Evolutionary conservation across 1,140 invertebrate species (phyloP), one percentile per base, ranked within the genome.

Genomic region (Ectropis grisescens): DNA sequence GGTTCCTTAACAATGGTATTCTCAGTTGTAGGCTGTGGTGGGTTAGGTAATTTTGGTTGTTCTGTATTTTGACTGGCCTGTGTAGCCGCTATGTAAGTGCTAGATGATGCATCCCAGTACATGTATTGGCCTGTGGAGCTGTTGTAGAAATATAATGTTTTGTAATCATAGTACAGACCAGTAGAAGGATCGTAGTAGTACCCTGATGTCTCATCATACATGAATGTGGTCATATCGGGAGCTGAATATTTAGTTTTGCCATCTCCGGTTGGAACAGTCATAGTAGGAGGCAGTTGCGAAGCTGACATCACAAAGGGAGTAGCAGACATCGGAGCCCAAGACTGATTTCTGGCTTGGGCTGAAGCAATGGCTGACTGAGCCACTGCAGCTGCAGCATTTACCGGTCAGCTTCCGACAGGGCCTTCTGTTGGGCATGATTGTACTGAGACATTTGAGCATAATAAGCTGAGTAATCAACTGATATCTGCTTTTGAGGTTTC

Each of bases 161-260:
- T 95, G 0, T 95, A 89, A 85, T 99, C 96, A 61, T 98, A 99
- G 71, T 99, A 99, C 2, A 98, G 85, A 2, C 93, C 92, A 7
- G 96, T 98, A 1, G 85, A 84, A 1, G 94, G 88, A 82, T 99
- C 97, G 74, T 97, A 99, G 64, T 98, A 98, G 67, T 97, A 99
- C 0, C 97, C 96, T 9, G 95, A 98, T 0, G 90, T 88, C 68
- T 96, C 94, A 76, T 99, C 97, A 75, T 95, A 98, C 55, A 96
- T 90, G 70, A 97, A 99, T 9, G 90, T 91, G 38, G 90, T 90
- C 1, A 93, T 89, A 88, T 99, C 96, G 11, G 97, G 97, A 24
- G 90, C 44, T 13, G 43, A 48, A 29, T 75, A 82, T 1, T 57
- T 45, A 5, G 69, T 78, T 47, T 70, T 72, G 2, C 76, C 67